A percentile compares a stretch with the other conserved stretches of the same genome.
Evolutionary conservation across 2,797 vertebrate species (phyloP).

Genomic region (Acestrorhynchus altus): DNA sequence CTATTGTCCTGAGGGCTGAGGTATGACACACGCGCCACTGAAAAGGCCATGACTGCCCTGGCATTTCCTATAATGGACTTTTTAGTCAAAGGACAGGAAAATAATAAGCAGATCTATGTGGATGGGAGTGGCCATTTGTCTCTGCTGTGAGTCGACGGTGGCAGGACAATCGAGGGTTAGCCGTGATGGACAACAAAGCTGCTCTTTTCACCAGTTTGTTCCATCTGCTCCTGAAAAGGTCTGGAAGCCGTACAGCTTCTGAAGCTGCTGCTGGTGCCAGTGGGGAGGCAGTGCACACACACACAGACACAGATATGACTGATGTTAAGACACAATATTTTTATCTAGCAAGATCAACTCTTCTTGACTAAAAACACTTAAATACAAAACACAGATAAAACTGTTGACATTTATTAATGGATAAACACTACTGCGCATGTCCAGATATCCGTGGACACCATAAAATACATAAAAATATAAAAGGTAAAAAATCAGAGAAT

Average conservation of each 20-base stretch:
- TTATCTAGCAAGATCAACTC: neutral
- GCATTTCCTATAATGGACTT: slow-evolving; percentile 77
- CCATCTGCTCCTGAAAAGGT: neutral
- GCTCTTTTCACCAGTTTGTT: slow-evolving; percentile 70
- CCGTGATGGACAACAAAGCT: slow-evolving; percentile 69
- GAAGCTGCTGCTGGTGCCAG: neutral
- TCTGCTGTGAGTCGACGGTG: slow-evolving; percentile 63
- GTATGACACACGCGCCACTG: slow-evolving; percentile 66
- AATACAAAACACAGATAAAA: neutral
- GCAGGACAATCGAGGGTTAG: slow-evolving; percentile 58
- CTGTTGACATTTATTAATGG: too few species aligned
- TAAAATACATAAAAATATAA: too few species aligned
- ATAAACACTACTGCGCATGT: too few species aligned
- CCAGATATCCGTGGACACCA: too few species aligned
- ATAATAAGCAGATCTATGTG: slow-evolving; percentile 69
- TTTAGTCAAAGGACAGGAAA: slow-evolving; percentile 77
- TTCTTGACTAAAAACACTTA: too few species aligned
- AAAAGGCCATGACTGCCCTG: slow-evolving; percentile 76
- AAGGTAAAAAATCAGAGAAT: too few species aligned
- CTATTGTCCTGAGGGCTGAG: slow-evolving; percentile 71
- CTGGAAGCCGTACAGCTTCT: neutral
- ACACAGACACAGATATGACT: neutral
- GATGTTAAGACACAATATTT: neutral
- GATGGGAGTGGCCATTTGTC: slow-evolving; percentile 65
- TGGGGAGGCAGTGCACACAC: neutral